phyloP scores from a whole-genome alignment of 2,113 vertebrate genomes.

The Pica pica region DNA sequence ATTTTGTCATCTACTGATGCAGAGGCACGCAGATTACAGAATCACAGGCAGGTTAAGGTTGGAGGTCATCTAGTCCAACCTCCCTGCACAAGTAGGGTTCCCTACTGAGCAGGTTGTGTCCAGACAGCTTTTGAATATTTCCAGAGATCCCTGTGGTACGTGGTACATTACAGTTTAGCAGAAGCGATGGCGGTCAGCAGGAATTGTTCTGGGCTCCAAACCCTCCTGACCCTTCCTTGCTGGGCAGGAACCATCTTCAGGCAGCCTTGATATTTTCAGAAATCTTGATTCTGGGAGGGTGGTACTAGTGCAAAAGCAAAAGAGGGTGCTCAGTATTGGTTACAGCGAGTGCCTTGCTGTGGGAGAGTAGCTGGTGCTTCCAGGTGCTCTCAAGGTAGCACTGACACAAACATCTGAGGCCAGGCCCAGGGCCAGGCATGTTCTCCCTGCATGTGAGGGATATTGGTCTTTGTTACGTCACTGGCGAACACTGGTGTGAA shows the following conservation, averaged over 20 bases:
- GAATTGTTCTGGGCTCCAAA: background rate
- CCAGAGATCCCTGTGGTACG: background rate
- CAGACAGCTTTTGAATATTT: background rate
- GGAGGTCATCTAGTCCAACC: background rate
- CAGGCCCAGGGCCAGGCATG: no score
- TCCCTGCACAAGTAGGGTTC: no score
- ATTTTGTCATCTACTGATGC: background rate
- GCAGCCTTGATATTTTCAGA: background rate
- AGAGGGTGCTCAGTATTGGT: background rate
- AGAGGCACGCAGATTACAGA: background rate
- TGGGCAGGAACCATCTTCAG: background rate
- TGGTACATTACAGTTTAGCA: background rate
- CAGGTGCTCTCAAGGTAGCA: background rate
- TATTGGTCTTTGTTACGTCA: background rate
- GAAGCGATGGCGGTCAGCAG: background rate
- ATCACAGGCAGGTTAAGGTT: background rate
- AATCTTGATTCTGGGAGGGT: background rate
- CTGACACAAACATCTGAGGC: fast-evolving
- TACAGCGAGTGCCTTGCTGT: fast-evolving
- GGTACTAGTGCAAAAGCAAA: background rate
- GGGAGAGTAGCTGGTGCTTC: background rate
- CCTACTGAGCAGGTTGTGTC: background rate
- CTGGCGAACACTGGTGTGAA: background rate
- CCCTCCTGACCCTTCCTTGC: background rate
- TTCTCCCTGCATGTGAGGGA: background rate